These are phyloP conservation scores for Diabrotica undecimpunctata DNA, from an alignment of 1,140 invertebrate species.

Conservation along the genomic window DNA sequence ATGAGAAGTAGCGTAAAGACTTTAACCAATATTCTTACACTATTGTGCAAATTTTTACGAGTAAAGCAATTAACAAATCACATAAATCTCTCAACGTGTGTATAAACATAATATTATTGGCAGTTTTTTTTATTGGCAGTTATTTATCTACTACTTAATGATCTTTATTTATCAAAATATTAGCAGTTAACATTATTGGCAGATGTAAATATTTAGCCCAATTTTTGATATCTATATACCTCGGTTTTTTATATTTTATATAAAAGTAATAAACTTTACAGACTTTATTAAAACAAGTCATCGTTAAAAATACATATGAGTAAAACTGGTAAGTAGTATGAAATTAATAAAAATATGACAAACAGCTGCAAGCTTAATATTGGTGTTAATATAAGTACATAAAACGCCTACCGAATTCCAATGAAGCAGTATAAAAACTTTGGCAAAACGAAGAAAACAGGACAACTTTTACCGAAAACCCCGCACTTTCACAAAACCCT, in stretches of 20 bases:
- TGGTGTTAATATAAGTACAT: conserved; percentile 19
- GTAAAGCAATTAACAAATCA: too few relatives aligned
- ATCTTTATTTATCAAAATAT: not conserved
- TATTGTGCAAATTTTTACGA: too few relatives aligned
- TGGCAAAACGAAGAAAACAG: conserved; percentile 1
- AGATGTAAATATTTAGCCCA: not conserved
- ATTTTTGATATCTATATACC: not conserved
- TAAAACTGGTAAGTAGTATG: conserved; percentile 13
- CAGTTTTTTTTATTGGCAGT: not conserved
- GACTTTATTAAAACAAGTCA: conserved; percentile 16
- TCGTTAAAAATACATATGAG: conserved; percentile 32
- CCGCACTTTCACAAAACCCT: not conserved
- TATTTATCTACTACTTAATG: not conserved
- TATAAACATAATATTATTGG: too few relatives aligned
- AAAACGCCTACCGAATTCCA: conserved; percentile 37
- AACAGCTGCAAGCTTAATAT: conserved; percentile 10
- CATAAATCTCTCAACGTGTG: too few relatives aligned
- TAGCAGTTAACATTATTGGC: not conserved
- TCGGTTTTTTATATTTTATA: not conserved
- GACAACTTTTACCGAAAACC: not conserved
- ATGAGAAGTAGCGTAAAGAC: too few relatives aligned
- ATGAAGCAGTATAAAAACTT: conserved; percentile 25
- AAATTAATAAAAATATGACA: not conserved
- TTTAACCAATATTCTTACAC: too few relatives aligned
- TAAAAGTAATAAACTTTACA: not conserved